These are phyloP conservation scores for Manis crassicaudata DNA, from an alignment of 2,797 vertebrate genomes.

Conservation along the genomic window DNA sequence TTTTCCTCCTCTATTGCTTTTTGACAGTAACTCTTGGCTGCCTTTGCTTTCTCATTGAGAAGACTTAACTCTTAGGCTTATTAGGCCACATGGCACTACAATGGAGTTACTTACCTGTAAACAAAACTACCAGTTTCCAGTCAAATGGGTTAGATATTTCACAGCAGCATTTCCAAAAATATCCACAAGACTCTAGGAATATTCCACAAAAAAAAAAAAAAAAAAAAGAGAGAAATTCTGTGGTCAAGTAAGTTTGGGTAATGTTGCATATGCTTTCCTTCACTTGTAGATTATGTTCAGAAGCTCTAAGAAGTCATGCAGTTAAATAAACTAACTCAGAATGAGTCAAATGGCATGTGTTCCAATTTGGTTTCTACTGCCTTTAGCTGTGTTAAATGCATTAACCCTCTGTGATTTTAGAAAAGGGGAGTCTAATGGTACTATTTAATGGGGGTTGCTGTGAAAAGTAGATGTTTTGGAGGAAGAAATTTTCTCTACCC, in stretches of 20 bases:
- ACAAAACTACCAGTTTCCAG: slow-evolving; percentile 31
- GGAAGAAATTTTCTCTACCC: too few relatives aligned
- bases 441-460: background rate
- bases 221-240: background rate
- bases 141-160: slow-evolving; percentile 7
- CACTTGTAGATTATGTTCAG: background rate
- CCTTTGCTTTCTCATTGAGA: background rate
- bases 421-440: background rate
- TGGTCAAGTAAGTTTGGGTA: background rate
- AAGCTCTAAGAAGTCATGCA: background rate
- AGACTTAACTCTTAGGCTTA: background rate
- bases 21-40: background rate
- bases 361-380: background rate
- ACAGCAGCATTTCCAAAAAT: background rate
- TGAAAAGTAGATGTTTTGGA: background rate
- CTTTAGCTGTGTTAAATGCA: background rate
- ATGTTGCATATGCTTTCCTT: background rate
- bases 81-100: background rate
- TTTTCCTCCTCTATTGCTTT: background rate
- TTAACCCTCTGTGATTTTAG: slow-evolving; percentile 9
- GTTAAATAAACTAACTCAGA: slow-evolving; percentile 25
- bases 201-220: background rate
- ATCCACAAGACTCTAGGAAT: background rate
- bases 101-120: slow-evolving; percentile 4
- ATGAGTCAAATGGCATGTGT: background rate